Base-by-base conservation (phyloP, 2,113 vertebrate genomes). In the zebrafish (Danio rerio) region DNA sequence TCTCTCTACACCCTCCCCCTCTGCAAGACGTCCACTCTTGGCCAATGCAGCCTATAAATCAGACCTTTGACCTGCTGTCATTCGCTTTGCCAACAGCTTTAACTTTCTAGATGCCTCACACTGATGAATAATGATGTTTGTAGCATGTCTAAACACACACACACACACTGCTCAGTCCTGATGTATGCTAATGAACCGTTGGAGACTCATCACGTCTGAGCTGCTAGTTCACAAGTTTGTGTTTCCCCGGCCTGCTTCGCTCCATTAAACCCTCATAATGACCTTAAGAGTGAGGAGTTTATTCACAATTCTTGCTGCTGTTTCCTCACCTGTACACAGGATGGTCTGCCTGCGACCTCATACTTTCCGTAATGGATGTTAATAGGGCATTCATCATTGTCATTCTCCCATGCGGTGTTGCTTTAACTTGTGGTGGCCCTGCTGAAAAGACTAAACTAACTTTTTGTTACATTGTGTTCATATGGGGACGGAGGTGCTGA, bases 381-480 rank as follows among this genome's bases (percentile, higher is more conserved):
- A 86, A 89, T 88, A 80, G 62, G 50, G 56, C 70, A 89, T 91
- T 91, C 86, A 90, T 87, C 85, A 11, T 84, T 71, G 52, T 70
- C 86, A 83, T 88, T 91, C 86, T 88, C 85, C 85, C 81, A 84
- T 83, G 78, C 83, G 50, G 81, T 81, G 86, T 85, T 87, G 85
- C 75, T 88, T 74, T 81, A 88, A 87, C 75, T 80, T 55, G 9
- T 15, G 87, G 81, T 87, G 80, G 78, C 85, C 55, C 81, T 81
- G 76, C 82, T 87, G 65, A 89, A 88, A 87, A 85, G 86, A 89
- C 83, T 92, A 91, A 91, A 92, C 84, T 84, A 88, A 88, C 84
- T 87, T 86, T 84, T n/a, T 65, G 84, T 18, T 55, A 69, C 78
- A 52, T 7, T 84, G 86, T 84, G 84, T 84, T 71, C 71, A 74